Conservation (phyloP, 1,140 invertebrate genomes). For the Drosophila ficusphila region DNA sequence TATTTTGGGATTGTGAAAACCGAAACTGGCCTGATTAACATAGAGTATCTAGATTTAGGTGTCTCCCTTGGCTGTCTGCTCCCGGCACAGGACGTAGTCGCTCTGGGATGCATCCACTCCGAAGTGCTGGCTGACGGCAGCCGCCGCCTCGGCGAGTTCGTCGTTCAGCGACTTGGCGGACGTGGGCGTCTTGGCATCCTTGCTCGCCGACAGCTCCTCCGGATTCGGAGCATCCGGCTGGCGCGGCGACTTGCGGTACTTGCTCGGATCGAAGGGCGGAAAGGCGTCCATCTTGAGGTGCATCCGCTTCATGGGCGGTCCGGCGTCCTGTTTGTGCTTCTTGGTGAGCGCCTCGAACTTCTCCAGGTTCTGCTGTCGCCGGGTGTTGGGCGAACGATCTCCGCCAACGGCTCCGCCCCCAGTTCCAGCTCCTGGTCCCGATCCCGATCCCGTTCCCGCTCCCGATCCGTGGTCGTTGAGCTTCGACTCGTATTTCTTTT, state of each 20-base stretch:
- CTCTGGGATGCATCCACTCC: slow-evolving; percentile 66
- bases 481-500: slow-evolving; percentile 88
- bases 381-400: slow-evolving; percentile 70
- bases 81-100: slow-evolving; percentile 62
- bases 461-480: slow-evolving; percentile 70
- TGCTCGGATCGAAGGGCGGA: slow-evolving; percentile 85
- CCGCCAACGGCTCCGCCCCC: slow-evolving; percentile 24
- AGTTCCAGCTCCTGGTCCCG: slow-evolving; percentile 4
- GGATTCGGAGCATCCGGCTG: slow-evolving; percentile 11
- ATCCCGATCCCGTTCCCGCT: slow-evolving; percentile 18
- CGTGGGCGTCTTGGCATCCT: slow-evolving; percentile 43
- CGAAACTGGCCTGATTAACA: slow-evolving; percentile 16
- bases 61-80: slow-evolving; percentile 29
- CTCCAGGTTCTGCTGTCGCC: slow-evolving; percentile 80
- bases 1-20: slow-evolving; percentile 1
- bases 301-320: slow-evolving; percentile 80
- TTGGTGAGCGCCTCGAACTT: slow-evolving; percentile 82
- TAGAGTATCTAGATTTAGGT: slow-evolving; percentile 11
- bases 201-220: slow-evolving; percentile 1
- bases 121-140: slow-evolving; percentile 54
- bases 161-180: slow-evolving; percentile 58
- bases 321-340: slow-evolving; percentile 80
- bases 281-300: slow-evolving; percentile 83
- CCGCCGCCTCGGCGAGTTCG: slow-evolving; percentile 57
- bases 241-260: slow-evolving; percentile 84